A percentile compares a stretch with the other conserved stretches of the same genome.
These are phyloP conservation scores for Tenthredo livida DNA, from an alignment of 2,888 invertebrate genomes.

Conservation along the genomic window DNA sequence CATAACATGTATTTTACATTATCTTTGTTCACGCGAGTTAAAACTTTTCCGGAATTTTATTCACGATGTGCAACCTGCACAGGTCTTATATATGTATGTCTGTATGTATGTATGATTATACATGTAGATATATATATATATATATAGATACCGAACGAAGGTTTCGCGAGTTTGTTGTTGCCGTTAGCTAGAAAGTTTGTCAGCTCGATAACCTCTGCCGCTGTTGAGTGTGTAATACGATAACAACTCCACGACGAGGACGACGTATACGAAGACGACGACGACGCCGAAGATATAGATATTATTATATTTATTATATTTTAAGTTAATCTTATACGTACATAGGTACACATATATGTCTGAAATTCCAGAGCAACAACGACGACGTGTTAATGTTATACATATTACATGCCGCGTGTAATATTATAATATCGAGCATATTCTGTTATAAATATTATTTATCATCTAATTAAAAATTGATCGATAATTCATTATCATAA, in stretches of 20 bases:
- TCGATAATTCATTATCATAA: too few relatives aligned
- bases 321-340: neutral
- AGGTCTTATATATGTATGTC: neutral
- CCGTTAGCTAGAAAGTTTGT: conserved; percentile 15
- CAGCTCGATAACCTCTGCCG: conserved; percentile 24
- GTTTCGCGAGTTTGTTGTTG: conserved; percentile 10
- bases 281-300: neutral
- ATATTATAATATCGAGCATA: too few relatives aligned
- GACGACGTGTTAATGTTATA: too few relatives aligned
- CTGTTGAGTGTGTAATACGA: conserved; percentile 3
- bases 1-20: neutral
- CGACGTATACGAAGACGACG: neutral
- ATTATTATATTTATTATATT: neutral
- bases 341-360: neutral
- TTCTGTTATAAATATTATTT: too few relatives aligned
- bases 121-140: neutral
- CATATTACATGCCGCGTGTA: too few relatives aligned
- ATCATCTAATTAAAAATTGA: too few relatives aligned
- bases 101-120: neutral
- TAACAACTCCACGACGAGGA: neutral
- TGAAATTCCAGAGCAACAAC: too few relatives aligned
- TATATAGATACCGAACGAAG: neutral
- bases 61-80: neutral
- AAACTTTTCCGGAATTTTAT: conserved; percentile 3
- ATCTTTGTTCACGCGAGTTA: neutral